A percentile compares a stretch with the other conserved stretches of the same genome.
These are phyloP conservation scores for Anastrepha ludens DNA, from an alignment of 1,140 invertebrate species.

Conservation along the genomic window DNA sequence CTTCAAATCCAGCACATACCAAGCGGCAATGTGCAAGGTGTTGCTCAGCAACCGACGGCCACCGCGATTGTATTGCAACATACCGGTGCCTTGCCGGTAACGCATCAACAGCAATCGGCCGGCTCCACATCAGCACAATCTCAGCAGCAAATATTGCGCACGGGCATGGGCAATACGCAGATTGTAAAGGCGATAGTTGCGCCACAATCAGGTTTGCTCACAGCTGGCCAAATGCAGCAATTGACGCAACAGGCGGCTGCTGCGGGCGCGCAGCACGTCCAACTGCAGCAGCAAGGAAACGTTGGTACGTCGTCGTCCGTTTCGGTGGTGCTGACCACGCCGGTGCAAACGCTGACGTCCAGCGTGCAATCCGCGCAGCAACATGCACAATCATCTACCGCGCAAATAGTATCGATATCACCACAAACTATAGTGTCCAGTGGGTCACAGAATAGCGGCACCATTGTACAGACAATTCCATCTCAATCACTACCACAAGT, in stretches of 20 bases:
- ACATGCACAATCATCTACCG: slow-evolving; percentile 60
- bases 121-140: not conserved
- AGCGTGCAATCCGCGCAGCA: slow-evolving; percentile 64
- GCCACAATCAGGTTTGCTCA: slow-evolving; percentile 61
- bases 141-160: slow-evolving; percentile 57
- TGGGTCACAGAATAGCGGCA: slow-evolving; percentile 66
- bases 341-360: slow-evolving; percentile 66
- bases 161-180: slow-evolving; percentile 64
- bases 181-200: slow-evolving; percentile 72
- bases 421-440: slow-evolving; percentile 69
- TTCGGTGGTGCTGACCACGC: slow-evolving; percentile 72
- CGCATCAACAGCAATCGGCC: slow-evolving; percentile 55
- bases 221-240: slow-evolving; percentile 69
- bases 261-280: slow-evolving; percentile 57
- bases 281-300: slow-evolving; percentile 55
- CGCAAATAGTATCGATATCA: slow-evolving; percentile 73
- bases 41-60: slow-evolving; percentile 59
- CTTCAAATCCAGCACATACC: slow-evolving; percentile 59
- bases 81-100: not conserved
- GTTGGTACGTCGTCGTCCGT: slow-evolving; percentile 62
- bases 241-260: slow-evolving; percentile 64
- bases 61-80: slow-evolving; percentile 66
- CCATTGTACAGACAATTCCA: slow-evolving; percentile 69
- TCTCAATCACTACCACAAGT: slow-evolving; percentile 68
- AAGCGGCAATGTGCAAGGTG: slow-evolving; percentile 54